Evolutionary conservation across 2,113 vertebrate genomes (phyloP).

Genomic region (Lucifuga dentata): DNA sequence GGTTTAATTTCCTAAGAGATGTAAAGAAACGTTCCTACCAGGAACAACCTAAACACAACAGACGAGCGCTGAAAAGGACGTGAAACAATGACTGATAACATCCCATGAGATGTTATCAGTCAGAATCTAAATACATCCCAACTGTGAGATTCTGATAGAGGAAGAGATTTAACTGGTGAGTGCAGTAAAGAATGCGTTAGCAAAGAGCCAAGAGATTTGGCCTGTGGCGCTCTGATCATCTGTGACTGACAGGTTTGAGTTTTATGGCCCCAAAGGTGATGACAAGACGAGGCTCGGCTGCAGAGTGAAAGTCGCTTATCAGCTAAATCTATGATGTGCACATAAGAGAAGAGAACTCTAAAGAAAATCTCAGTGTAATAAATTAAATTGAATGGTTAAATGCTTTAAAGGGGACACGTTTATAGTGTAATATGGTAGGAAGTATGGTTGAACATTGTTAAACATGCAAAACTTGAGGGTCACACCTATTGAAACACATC

Average conservation of each 20-base stretch:
- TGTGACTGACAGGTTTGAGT: too few relatives aligned
- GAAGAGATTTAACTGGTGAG: slow-evolving; percentile 3
- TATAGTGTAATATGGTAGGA: too few relatives aligned
- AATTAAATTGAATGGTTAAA: too few relatives aligned
- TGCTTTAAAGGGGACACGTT: too few relatives aligned
- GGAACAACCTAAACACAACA: slow-evolving; percentile 51
- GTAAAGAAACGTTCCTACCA: slow-evolving; percentile 28
- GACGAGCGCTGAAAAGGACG: slow-evolving; percentile 39
- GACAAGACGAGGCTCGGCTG: too few relatives aligned
- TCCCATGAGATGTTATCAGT: slow-evolving; percentile 52
- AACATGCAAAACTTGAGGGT: too few relatives aligned
- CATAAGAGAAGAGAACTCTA: neutral
- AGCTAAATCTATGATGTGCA: neutral
- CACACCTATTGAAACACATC: too few relatives aligned
- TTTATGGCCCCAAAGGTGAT: too few relatives aligned
- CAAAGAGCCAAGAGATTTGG: neutral
- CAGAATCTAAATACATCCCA: slow-evolving; percentile 15
- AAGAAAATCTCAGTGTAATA: too few relatives aligned
- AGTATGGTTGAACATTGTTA: too few relatives aligned
- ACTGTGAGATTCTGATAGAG: slow-evolving; percentile 16
- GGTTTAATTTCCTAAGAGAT: slow-evolving; percentile 22
- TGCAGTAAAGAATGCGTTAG: neutral
- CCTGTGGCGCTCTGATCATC: neutral
- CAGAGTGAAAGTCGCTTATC: neutral
- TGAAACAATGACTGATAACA: slow-evolving; percentile 45